These are phyloP conservation scores for Drosophila ananassae DNA, from an alignment of 1,140 invertebrate genomes.

Conservation along the genomic window DNA sequence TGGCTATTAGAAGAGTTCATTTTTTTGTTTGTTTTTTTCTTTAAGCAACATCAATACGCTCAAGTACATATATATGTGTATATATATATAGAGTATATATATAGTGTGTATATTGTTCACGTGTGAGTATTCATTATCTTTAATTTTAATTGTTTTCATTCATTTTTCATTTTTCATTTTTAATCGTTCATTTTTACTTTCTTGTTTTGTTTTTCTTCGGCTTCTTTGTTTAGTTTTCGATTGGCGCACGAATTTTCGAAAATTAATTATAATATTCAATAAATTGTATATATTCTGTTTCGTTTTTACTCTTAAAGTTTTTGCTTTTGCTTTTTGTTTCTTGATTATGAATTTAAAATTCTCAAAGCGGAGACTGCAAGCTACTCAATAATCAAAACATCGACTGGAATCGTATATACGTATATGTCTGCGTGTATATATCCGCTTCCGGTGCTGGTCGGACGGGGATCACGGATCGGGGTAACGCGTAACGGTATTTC, in stretches of 20 bases:
- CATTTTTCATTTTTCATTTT: no score
- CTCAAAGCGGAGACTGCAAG: conserved; percentile 42
- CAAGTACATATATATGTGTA: conserved; percentile 71
- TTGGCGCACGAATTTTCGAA: conserved; percentile 52
- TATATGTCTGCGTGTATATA: background rate
- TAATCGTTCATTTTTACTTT: no score
- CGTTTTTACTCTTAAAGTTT: conserved; percentile 19
- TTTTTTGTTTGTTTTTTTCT: conserved; percentile 33
- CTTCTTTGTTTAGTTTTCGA: conserved; percentile 11
- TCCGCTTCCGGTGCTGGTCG: conserved; percentile 7
- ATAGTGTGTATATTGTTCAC: conserved; percentile 46
- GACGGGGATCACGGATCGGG: conserved; percentile 3
- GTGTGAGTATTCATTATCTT: conserved; percentile 42
- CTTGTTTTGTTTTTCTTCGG: conserved; percentile 24
- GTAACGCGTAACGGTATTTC: conserved; percentile 13
- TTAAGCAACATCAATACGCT: conserved; percentile 73
- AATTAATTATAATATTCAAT: conserved; percentile 46
- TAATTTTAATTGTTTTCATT: conserved; percentile 25
- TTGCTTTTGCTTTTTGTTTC: conserved; percentile 17
- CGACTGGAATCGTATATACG: conserved; percentile 9
- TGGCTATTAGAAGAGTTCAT: conserved; percentile 37
- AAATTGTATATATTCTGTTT: conserved; percentile 29
- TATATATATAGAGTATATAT: conserved; percentile 49
- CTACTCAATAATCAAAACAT: conserved; percentile 23
- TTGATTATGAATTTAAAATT: conserved; percentile 51